A percentile compares a stretch with the other conserved stretches of the same genome.
These are phyloP conservation scores for Mustela lutreola DNA, from an alignment of 2,113 vertebrate genomes.

Conservation along the genomic window DNA sequence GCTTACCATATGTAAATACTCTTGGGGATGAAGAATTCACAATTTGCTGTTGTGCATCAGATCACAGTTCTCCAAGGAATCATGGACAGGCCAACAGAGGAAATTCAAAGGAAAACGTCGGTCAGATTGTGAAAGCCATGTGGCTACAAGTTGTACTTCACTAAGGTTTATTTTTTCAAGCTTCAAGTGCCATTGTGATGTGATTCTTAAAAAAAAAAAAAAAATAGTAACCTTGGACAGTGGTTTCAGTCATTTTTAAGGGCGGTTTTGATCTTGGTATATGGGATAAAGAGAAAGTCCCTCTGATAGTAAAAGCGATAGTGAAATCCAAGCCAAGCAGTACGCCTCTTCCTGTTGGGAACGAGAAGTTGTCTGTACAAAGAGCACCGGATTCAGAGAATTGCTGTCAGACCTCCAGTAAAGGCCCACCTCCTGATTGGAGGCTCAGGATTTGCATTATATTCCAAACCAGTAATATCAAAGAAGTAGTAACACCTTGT, in stretches of 20 bases:
- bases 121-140: background rate
- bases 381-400: background rate
- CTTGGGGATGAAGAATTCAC: background rate
- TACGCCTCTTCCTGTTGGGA: background rate
- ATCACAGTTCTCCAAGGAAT: background rate
- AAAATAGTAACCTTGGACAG: background rate
- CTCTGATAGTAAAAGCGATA: background rate
- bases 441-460: background rate
- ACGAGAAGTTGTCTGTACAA: accelerated
- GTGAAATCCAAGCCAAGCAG: background rate
- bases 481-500: background rate
- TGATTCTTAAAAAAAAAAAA: background rate
- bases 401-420: background rate
- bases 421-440: too few relatives aligned
- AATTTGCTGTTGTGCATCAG: background rate
- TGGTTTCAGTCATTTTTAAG: background rate
- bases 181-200: background rate
- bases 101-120: background rate
- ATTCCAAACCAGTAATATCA: background rate
- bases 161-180: background rate
- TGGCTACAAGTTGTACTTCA: background rate
- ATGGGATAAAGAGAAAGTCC: accelerated
- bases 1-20: accelerated
- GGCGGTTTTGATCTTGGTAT: background rate
- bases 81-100: accelerated